Conservation (phyloP, 2,888 invertebrate genomes). For the Callyntrura sp. region DNA sequence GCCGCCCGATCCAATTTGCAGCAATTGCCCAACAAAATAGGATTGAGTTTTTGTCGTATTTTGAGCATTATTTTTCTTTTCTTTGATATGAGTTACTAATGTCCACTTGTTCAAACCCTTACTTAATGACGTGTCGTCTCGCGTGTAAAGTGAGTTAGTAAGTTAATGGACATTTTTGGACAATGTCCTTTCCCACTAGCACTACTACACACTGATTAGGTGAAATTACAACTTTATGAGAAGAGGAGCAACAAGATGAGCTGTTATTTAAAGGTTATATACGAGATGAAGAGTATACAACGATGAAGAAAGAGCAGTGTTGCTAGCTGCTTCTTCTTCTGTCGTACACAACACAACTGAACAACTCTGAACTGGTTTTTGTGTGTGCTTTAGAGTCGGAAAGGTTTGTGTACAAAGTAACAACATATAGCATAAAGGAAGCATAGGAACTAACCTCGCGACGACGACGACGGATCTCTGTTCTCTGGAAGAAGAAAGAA, state of each 20-base stretch:
- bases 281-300: neutral
- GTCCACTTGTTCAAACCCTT: conserved; percentile 23
- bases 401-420: too few relatives aligned
- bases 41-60: neutral
- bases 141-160: too few relatives aligned
- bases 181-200: neutral
- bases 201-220: neutral
- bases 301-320: conserved; percentile 25
- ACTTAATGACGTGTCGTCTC: conserved; percentile 12
- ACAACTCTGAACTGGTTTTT: conserved; percentile 22
- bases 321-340: conserved; percentile 57
- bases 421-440: too few relatives aligned
- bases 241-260: conserved; percentile 22
- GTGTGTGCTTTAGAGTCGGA: neutral
- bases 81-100: neutral
- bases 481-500: conserved; percentile 3
- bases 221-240: neutral
- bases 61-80: neutral
- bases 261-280: neutral
- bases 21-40: conserved; percentile 21
- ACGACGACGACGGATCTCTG: neutral
- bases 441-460: neutral
- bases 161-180: conserved; percentile 7
- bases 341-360: conserved; percentile 30
- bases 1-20: conserved; percentile 21